Evolutionary conservation across 1,140 invertebrate genomes (phyloP).

Genomic region (Atta cephalotes): DNA sequence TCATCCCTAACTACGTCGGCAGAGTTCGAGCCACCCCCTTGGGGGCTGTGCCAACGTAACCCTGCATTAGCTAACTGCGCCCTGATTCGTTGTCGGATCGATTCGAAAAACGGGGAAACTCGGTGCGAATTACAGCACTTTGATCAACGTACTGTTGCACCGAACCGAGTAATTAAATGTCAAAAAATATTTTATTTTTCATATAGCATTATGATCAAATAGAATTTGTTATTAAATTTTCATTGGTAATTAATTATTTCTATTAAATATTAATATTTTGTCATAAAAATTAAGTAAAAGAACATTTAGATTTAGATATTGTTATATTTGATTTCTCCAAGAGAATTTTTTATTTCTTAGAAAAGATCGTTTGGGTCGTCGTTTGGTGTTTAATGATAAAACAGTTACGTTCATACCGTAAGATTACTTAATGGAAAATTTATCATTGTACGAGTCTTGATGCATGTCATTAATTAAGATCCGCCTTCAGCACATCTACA

Average conservation of each 20-base stretch:
- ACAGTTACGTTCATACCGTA: neutral
- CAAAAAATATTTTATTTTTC: constrained; percentile 1
- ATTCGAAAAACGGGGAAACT: constrained; percentile 78
- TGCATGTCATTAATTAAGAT: constrained; percentile 60
- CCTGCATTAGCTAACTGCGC: constrained; percentile 82
- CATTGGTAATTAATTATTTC: neutral
- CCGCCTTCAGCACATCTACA: constrained; percentile 7
- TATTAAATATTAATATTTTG: neutral
- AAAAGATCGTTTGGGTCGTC: neutral
- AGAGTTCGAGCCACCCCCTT: constrained; percentile 74
- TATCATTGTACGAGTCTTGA: constrained; percentile 18
- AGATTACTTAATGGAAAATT: constrained; percentile 37
- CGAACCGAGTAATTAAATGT: constrained; percentile 37
- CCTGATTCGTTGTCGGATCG: constrained; percentile 80
- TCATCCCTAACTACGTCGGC: constrained; percentile 61
- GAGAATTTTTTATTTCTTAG: neutral
- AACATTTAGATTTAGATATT: neutral
- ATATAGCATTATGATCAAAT: neutral
- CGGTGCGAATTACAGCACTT: constrained; percentile 75
- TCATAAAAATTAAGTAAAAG: neutral
- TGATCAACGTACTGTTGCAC: neutral
- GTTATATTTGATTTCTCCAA: neutral
- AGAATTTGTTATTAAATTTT: neutral
- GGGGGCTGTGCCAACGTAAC: constrained; percentile 77
- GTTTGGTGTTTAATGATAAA: constrained; percentile 3